Evolutionary conservation across 2,888 invertebrate species (phyloP).

Genomic region (Smittia sp.): DNA sequence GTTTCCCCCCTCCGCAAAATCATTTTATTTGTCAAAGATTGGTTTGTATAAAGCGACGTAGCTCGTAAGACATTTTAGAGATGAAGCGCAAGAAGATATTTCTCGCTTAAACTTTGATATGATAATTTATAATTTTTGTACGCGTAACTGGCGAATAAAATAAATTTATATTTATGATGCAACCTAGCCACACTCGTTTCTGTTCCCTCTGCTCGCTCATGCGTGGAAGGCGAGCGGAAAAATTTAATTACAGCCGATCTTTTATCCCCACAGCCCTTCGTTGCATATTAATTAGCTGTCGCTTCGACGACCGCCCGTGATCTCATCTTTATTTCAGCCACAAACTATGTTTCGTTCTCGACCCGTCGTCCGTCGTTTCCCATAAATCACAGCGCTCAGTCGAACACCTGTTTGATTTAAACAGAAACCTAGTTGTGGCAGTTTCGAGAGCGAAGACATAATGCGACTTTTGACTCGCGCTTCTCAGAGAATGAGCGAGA

Average conservation of each 20-base stretch:
- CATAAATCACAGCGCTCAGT: no score
- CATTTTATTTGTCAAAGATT: constrained; percentile 20
- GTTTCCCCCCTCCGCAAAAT: not conserved
- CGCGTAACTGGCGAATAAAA: not conserved
- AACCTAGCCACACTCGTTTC: not conserved
- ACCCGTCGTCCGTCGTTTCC: no score
- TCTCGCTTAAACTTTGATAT: no score
- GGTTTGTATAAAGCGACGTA: constrained; percentile 33
- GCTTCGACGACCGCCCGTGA: not conserved
- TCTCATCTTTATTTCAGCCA: not conserved
- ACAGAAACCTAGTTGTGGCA: no score
- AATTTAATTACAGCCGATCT: constrained; percentile 6
- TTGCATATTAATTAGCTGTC: not conserved
- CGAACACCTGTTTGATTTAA: no score
- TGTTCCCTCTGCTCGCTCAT: not conserved
- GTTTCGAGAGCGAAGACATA: no score
- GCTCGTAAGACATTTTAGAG: not conserved
- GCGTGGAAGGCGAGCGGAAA: not conserved
- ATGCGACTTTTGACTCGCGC: no score
- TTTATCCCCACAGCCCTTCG: not conserved
- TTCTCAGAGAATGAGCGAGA: no score
- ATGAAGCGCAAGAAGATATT: not conserved
- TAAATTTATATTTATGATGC: constrained; percentile 21
- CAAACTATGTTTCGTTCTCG: no score
- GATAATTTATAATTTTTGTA: no score